phyloP scores from a whole-genome alignment of 2,113 vertebrate species.

The Chunga burmeisteri region DNA sequence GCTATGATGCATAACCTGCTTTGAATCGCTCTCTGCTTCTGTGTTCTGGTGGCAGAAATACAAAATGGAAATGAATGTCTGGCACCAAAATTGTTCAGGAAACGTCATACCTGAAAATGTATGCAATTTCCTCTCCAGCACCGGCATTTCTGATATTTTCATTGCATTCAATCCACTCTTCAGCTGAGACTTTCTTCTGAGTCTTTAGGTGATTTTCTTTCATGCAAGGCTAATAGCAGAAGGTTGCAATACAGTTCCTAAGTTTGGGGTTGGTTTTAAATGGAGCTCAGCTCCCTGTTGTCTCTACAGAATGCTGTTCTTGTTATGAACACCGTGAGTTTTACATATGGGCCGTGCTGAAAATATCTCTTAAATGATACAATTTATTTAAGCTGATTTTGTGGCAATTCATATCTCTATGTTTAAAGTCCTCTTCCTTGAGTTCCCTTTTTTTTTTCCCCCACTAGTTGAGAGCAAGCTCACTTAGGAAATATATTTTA shows the following conservation, averaged over 20 bases:
- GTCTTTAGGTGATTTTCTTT: not conserved
- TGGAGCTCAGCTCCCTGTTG: not conserved
- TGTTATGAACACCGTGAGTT: not conserved
- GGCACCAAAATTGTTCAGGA: not conserved
- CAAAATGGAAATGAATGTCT: constrained; percentile 26
- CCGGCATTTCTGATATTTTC: not conserved
- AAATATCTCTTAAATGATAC: not conserved
- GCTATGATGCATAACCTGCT: not conserved
- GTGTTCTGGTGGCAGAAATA: not conserved
- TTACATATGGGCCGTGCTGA: not conserved
- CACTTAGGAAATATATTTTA: not conserved
- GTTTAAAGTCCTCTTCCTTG: not conserved
- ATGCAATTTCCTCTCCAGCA: constrained; percentile 22
- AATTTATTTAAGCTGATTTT: not conserved
- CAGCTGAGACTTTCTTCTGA: not conserved
- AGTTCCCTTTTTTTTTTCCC: not conserved
- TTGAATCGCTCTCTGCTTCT: not conserved
- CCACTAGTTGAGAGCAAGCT: not conserved
- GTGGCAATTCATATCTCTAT: not conserved
- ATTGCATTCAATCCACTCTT: not conserved
- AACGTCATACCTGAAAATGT: constrained; percentile 10
- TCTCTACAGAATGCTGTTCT: not conserved
- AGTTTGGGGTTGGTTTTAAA: not conserved
- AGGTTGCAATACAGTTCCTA: not conserved
- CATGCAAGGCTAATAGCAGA: not conserved